Base-by-base conservation (phyloP, 2,113 vertebrate genomes). In the Paralichthys olivaceus region DNA sequence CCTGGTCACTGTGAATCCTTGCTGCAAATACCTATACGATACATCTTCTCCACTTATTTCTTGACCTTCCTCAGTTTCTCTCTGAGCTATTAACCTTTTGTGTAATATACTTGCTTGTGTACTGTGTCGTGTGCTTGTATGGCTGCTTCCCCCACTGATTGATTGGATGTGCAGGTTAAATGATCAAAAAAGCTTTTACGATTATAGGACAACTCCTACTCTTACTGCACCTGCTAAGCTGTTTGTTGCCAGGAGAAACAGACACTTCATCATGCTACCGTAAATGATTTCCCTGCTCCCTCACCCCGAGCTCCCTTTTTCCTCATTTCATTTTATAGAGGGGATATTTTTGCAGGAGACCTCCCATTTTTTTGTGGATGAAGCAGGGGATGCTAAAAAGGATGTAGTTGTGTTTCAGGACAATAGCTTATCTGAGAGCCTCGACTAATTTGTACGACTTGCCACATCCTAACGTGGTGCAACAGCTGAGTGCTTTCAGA, bases 401-500 rank as follows among this genome's bases (percentile, higher is more conserved):
- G 66, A 76, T 79, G 65, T 64, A 57, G 53, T 43, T 76, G 79
- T 77, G 68, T 91, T 87, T 80, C 61, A 81, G 87, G 90, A 88
- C 88, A 89, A 90, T 88, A 75, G 77, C 89, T 93, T 93, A 93
- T 93, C 90, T 92, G 82, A n/a, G 84, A 90, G 88, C 79, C 69
- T 74, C 32, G 20, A 80, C 90, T 93, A 87, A 94, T 94, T 92
- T 92, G 89, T 91, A 89, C 83, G 43, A 92, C 91, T 92, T 76
- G 84, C 91, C 89, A 88, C 87, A 85, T 91, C 86, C 83, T 85
- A 79, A 72, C 64, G 25, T 15, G 2, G 70, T 40, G 82, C 84
- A 90, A 88, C 90, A 92, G 90, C 91, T 90, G 88, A 93, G 92
- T 90, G 91, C 90, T 89, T 87, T 87, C 83, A 70, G 84, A 87